Percentiles rank a stretch among this genome's conserved stretches.
Conservation (phyloP, 2,888 invertebrate species). For the Anodontia alba region DNA sequence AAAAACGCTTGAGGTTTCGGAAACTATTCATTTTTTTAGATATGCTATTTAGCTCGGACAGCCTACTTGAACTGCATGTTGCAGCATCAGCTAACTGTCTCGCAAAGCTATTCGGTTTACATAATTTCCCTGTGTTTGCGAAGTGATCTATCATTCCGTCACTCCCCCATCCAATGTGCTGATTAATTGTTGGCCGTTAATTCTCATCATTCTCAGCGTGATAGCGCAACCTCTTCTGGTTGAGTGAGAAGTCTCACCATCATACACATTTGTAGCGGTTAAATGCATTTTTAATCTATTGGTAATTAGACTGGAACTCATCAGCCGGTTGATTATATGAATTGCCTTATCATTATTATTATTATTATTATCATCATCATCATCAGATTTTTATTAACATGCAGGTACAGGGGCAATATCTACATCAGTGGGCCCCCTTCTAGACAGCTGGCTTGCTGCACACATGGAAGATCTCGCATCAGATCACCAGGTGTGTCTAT, state of each 20-base stretch:
- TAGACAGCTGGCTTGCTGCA: no score
- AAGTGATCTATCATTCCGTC: neutral
- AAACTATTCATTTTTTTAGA: neutral
- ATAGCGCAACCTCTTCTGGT: slow-evolving; percentile 6
- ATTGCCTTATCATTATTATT: neutral
- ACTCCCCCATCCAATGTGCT: neutral
- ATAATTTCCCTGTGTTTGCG: neutral
- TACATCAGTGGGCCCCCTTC: no score
- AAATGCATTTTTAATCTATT: slow-evolving; percentile 6
- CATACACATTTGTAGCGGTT: neutral
- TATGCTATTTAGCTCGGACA: neutral
- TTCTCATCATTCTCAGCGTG: slow-evolving; percentile 5
- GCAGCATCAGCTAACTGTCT: neutral
- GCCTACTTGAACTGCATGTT: neutral
- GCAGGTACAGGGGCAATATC: no score
- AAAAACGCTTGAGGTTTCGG: slow-evolving; percentile 1
- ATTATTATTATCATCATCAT: no score
- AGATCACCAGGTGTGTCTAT: no score
- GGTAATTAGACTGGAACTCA: slow-evolving; percentile 1
- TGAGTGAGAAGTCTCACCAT: slow-evolving; percentile 5
- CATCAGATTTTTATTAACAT: no score
- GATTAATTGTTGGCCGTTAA: neutral
- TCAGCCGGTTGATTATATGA: neutral
- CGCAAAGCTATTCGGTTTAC: neutral
- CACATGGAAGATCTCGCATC: no score